Percentiles rank a stretch among this genome's conserved stretches.
Evolutionary conservation across 2,113 vertebrate species (phyloP).

Genomic region (Genyomyrus donnyi): DNA sequence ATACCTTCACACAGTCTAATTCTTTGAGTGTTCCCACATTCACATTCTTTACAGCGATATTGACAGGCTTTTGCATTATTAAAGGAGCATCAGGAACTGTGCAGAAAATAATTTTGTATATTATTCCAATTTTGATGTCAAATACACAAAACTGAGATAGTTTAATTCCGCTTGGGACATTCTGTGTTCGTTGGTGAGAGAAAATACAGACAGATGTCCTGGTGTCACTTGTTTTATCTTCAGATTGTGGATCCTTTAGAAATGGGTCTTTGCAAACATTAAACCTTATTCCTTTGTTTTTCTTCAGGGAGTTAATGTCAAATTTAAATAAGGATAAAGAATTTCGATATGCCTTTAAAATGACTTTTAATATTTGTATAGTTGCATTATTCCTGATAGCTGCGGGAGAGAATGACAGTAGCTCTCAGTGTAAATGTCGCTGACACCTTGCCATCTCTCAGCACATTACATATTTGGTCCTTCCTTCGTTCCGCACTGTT

Average conservation of each 20-base stretch:
- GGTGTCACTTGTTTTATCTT: not conserved
- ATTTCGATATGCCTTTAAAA: not conserved
- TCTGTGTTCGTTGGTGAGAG: not conserved
- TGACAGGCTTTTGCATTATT: not conserved
- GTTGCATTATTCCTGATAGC: not conserved
- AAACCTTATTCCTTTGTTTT: not conserved
- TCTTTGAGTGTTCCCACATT: not conserved
- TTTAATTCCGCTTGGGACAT: not conserved
- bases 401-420: not conserved
- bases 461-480: not conserved
- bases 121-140: not conserved
- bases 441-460: not conserved
- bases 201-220: not conserved
- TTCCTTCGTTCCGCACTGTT: not conserved
- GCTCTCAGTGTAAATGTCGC: not conserved
- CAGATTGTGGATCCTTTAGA: not conserved
- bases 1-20: not conserved
- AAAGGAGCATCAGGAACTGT: not conserved
- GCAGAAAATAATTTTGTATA: not conserved
- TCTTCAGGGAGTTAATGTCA: not conserved
- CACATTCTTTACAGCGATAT: not conserved
- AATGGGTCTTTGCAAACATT: not conserved
- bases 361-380: not conserved
- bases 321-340: not conserved
- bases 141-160: not conserved